Percentiles rank a stretch among this genome's conserved stretches.
phyloP scores from a whole-genome alignment of 2,888 invertebrate species.

The Metacarcinus magister region DNA sequence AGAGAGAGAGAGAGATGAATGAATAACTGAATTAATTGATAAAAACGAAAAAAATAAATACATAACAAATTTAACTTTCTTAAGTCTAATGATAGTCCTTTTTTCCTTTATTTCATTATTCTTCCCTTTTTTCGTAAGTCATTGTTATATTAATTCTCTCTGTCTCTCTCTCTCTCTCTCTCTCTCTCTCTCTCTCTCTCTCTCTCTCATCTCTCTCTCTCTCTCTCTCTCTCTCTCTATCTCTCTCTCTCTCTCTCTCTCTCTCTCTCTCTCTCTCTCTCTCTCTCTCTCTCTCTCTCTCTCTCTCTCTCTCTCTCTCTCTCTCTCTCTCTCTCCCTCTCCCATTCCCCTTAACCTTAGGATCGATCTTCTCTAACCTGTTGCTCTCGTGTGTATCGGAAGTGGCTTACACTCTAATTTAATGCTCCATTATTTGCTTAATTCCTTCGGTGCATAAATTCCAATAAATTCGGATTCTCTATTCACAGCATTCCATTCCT shows the following conservation, averaged over 20 bases:
- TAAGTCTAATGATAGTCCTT: not conserved
- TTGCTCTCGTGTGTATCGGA: not conserved
- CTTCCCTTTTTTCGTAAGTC: too few species aligned
- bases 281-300: constrained; percentile 2
- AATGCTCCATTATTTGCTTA: not conserved
- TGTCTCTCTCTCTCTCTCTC: not conserved
- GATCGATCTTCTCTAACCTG: not conserved
- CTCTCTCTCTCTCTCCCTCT: not conserved
- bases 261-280: constrained; percentile 11
- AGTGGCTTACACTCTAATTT: not conserved
- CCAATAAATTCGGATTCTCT: not conserved
- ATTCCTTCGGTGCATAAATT: not conserved
- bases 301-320: not conserved
- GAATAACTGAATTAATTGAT: too few species aligned
- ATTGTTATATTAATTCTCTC: too few species aligned
- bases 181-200: not conserved
- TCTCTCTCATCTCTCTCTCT: not conserved
- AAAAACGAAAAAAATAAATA: too few species aligned
- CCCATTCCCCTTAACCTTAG: not conserved
- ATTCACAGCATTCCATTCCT: not conserved
- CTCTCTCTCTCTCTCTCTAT: not conserved
- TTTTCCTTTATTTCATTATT: not conserved
- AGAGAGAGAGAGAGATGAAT: too few species aligned
- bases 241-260: constrained; percentile 15
- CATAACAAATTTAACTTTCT: too few species aligned